Evolutionary conservation across 2,888 invertebrate species (phyloP).

Genomic region (Fragum fragum): DNA sequence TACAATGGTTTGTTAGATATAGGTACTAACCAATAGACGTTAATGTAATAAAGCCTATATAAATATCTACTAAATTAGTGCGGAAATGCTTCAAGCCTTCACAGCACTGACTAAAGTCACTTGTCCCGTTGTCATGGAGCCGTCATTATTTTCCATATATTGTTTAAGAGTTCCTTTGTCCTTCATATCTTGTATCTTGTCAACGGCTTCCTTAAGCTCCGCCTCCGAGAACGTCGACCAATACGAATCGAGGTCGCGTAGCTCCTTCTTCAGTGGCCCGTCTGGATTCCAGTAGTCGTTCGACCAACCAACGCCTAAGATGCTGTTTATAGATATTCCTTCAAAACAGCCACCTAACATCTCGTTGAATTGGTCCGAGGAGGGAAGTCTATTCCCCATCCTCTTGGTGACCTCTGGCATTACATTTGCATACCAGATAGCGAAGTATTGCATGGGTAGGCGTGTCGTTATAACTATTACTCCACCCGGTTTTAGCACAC

Average conservation of each 20-base stretch:
- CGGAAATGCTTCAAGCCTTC: not conserved
- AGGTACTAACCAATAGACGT: no score
- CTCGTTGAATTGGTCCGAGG: not conserved
- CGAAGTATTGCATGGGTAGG: not conserved
- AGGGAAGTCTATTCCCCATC: not conserved
- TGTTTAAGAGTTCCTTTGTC: not conserved
- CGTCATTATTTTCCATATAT: constrained; percentile 1
- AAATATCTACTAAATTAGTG: no score
- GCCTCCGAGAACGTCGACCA: constrained; percentile 15
- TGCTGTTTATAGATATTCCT: not conserved
- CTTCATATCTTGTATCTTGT: constrained; percentile 1
- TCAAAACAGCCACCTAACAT: not conserved
- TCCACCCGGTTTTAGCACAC: constrained; percentile 5
- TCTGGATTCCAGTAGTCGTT: constrained; percentile 14
- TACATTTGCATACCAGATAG: constrained; percentile 13
- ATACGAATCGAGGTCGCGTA: constrained; percentile 17
- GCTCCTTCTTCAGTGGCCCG: not conserved
- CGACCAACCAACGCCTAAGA: not conserved
- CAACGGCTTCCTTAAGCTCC: not conserved
- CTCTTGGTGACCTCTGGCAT: constrained; percentile 1
- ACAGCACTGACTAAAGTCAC: constrained; percentile 10
- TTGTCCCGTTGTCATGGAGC: not conserved
- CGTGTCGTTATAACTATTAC: not conserved
- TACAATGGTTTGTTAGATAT: no score
- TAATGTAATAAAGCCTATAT: no score